Base-by-base conservation (phyloP, 1,140 invertebrate genomes). In the Lineus longissimus region DNA sequence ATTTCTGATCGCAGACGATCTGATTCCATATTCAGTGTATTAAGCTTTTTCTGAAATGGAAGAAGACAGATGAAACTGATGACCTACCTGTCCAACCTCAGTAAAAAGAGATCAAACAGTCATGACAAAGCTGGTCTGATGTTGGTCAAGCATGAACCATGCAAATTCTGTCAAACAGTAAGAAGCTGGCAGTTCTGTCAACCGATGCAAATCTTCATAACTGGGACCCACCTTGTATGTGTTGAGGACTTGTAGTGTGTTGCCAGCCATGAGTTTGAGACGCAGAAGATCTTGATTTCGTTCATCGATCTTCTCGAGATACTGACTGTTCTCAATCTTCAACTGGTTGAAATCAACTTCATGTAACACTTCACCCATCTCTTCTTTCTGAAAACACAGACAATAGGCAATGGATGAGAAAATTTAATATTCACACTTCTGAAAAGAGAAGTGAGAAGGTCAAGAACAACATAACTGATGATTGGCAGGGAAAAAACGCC, bases 301-400 rank as follows among this genome's bases (percentile, higher is more conserved):
- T 64, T 82, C 78, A 70, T 82, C 81, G 27, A 82, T 82, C 66
- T 80, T 81, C 63, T 81, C 80, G 65, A 82, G 65, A 61, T 82
- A 82, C 69, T 82, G 81, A 57, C 78, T 76, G 66, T 82, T 82
- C 66, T 82, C 81, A 59, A 82, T 82, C 66, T 81, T 79, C 61
- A 82, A 59, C 63, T 82, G 81, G 51, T 81, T 79, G 67, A 82
- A 82, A 61, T 82, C 81, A 27, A 82, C 81, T 64, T 82, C 80
- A 71, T 81, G 79, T 54, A 82, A 55, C 17, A 79, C 79, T 66
- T 82, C 81, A 41, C 81, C 81, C 78, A 82, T 81, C 67, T 82
- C 81, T 63, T 82, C 81, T 80, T 82, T 82, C 77, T 82, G 56
- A n/a, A 66, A 66, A 30, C n/a, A 55, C 54, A 31, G 22, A 41